These are phyloP conservation scores for Chrosomus eos DNA, from an alignment of 2,797 vertebrate species.

Conservation along the genomic window DNA sequence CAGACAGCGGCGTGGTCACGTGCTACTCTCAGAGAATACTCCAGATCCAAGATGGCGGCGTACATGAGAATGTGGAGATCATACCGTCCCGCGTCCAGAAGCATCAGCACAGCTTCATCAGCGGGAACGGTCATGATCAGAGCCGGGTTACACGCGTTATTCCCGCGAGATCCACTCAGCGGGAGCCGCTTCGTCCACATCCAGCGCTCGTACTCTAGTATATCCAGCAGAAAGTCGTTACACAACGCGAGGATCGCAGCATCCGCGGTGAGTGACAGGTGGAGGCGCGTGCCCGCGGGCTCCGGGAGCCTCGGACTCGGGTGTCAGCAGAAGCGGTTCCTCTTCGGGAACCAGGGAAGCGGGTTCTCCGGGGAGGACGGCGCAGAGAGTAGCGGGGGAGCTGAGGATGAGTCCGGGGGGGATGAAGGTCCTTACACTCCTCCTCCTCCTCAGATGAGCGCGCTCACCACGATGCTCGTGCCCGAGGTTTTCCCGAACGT, in stretches of 20 bases:
- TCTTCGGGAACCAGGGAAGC: slow-evolving; percentile 71
- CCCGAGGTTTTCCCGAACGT: slow-evolving; percentile 94
- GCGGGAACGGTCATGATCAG: slow-evolving; percentile 45
- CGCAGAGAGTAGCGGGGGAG: slow-evolving; percentile 72
- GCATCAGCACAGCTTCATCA: not conserved
- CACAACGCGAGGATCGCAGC: slow-evolving; percentile 44
- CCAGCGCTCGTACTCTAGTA: slow-evolving; percentile 49
- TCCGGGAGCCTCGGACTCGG: not conserved
- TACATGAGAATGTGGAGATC: slow-evolving; percentile 75
- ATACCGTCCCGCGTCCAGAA: slow-evolving; percentile 59
- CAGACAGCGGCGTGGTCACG: slow-evolving; percentile 46
- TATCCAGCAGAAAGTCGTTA: slow-evolving; percentile 30
- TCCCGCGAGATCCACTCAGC: not conserved
- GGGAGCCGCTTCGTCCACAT: slow-evolving; percentile 2
- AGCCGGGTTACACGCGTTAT: not conserved
- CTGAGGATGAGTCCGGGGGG: slow-evolving; percentile 71
- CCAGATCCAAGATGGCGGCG: slow-evolving; percentile 79
- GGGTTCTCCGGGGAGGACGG: slow-evolving; percentile 78
- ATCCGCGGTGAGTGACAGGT: slow-evolving; percentile 54
- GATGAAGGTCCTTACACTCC: slow-evolving; percentile 70
- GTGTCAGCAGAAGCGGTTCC: slow-evolving; percentile 57
- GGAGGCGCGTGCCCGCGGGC: slow-evolving; percentile 57
- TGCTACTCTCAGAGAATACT: slow-evolving; percentile 59
- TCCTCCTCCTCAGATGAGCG: slow-evolving; percentile 83
- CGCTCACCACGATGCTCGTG: slow-evolving; percentile 90